Evolutionary conservation across 2,113 vertebrate species (phyloP), one percentile per base, ranked within the genome.

Genomic region (Anarhynchus alexandrinus): DNA sequence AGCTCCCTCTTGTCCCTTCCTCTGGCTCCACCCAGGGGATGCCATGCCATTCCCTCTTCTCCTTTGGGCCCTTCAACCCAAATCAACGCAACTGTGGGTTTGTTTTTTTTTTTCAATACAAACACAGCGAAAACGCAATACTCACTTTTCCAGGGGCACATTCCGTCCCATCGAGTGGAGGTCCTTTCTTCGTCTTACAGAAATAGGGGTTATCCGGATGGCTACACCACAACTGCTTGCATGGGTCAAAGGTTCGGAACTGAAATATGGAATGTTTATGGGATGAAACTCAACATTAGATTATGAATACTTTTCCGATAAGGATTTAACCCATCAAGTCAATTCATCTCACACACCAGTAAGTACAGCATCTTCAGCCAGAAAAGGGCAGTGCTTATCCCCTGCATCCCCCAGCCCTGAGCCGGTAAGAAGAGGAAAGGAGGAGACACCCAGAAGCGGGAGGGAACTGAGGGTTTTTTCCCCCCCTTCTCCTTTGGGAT

Each of bases 151-250:
- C 99, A 36, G 99, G 97, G 34, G 99, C 98, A 84, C 99, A 99
- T 77, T 99, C 99, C 0, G 99, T 99, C 23, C 99, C 99, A 11
- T 99, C 99, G 1, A 99, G 98, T 1, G 99, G 99, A 5, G 99
- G 99, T 1, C 99, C 99, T n/a, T 99, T 99, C 98, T 99, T 99
- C 38, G 99, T 99, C 94, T 99, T 99, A 95, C 99, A 99, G 97
- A 99, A 99, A 92, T 99, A 99, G 0, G 99, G 99, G 95, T 99
- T 99, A 92, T 99, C 99, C 0, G 99, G 99, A 92, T 99, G 99
- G 94, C 99, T 99, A 90, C 99, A 99, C 99, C 99, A 99, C 67
- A 99, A 96, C 97, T 99, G 99, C 91, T 99, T 99, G 79, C 99
- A 99, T 0, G 99, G 99, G 96, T 99, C 99, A 61, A 99, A 99